Base-by-base conservation (phyloP, 2,888 invertebrate species). In the Diaprepes abbreviatus region DNA sequence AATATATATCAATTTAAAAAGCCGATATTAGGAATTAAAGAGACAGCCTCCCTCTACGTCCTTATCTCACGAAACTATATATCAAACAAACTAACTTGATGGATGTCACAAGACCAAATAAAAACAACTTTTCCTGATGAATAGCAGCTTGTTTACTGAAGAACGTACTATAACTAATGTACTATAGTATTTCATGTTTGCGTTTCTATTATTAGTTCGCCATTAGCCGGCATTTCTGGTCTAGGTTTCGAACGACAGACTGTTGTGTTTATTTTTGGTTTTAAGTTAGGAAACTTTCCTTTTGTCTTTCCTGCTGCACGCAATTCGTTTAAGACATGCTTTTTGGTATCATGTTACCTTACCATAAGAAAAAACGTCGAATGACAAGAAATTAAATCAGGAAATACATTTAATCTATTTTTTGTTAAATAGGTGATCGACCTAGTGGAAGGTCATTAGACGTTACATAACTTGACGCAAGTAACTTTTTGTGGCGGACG, bases 101-200 rank as follows among this genome's bases (percentile, higher is more conserved):
- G 19, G 2, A 7, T 43, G 40, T 43, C 40, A 43, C 3, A 9
- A 43, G 10, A 43, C 19, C 10, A 43, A 7, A 19, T 7, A 14
- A 24, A 48, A 48, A 45, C 45, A 45, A 28, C 4, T 10, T 14
- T 24, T 12, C n/a, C 28, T 12, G 14, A 48, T 14, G 14, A 48
- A 28, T 28, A 5, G 14, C n/a, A 28, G 48, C 21, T 24, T 48
- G 14, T 48, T 48, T 48, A 28, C 48, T 12, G 14, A 48, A 48
- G 24, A 28, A 28, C 45, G n/a, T 10, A 35, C 16, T 45, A 43
- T 10, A 16, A 19, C 43, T 43, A 45, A 45, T 45, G 45, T n/a
- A 45, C 45, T 45, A 45, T 45, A 21, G 45, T 14, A 48, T 12
- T 48, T 24, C 45, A 48, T 48, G 48, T 48, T 48, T 48, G 48